A percentile compares a stretch with the other conserved stretches of the same genome.
phyloP scores from a whole-genome alignment of 2,113 vertebrate genomes.

The Chlorodrepanis virens region DNA sequence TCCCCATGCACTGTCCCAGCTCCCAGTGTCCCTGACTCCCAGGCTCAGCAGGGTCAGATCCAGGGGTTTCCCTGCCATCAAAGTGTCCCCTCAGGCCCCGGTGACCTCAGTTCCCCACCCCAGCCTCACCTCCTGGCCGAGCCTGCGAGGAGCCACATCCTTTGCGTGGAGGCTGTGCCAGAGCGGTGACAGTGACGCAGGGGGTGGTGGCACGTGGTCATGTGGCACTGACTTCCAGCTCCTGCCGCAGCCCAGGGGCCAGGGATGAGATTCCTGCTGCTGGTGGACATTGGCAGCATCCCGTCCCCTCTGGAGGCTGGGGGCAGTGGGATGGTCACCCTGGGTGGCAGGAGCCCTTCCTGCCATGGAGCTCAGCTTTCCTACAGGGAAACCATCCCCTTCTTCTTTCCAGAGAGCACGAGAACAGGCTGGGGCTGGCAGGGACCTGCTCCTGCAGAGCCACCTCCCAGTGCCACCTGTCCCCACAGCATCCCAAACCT shows the following conservation, averaged over 20 bases:
- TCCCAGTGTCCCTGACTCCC: background rate
- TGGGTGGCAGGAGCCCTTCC: background rate
- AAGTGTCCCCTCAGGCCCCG: background rate
- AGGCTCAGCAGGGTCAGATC: background rate
- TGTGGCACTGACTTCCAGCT: background rate
- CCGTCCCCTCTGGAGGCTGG: accelerated
- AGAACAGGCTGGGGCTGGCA: background rate
- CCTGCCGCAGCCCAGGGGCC: accelerated
- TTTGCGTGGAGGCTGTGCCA: background rate
- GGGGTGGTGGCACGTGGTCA: background rate
- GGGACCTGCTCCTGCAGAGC: background rate
- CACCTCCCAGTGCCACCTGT: background rate
- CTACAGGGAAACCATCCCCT: background rate
- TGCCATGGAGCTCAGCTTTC: background rate
- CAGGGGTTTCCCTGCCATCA: background rate
- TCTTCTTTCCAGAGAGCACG: background rate
- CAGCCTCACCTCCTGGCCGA: accelerated
- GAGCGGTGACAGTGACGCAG: background rate
- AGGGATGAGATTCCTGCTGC: background rate
- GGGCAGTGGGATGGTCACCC: background rate
- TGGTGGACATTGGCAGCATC: accelerated
- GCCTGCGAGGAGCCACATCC: background rate
- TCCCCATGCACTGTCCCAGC: accelerated
- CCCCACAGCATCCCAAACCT: background rate
- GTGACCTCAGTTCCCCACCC: background rate